Base-by-base conservation (phyloP, 1,140 invertebrate species). In the Psilanteris sp. region DNA sequence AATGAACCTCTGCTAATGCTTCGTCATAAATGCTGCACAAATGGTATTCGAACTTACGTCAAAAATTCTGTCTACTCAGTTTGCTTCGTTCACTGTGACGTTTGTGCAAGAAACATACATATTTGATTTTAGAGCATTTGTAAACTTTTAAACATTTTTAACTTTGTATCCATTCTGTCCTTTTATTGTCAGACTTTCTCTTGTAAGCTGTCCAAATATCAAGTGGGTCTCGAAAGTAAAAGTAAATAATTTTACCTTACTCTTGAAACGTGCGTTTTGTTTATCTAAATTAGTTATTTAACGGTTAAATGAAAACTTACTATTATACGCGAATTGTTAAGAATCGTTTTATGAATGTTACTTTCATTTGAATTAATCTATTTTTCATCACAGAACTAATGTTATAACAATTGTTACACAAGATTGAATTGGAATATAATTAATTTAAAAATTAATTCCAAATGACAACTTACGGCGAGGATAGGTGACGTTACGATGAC, bases 1-100 rank as follows among this genome's bases (percentile, higher is more conserved):
- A 32, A 27, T 18, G 20, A 46, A 3, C 10, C 20, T 1, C 5
- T 7, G 7, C 14, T 9, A 7, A 8, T 10, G n/a, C n/a, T 22
- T n/a, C 4, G 31, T 24, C 8, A 6, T 24, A 41, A 14, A 11
- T 14, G 55, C 43, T 37, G 32, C 27, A 46, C 22, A 59, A 55
- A 46, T 18, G 6, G 8, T 6, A 11, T 14, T 70, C 9, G 13
- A 62, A 79, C 84, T 81, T 52, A 85, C 85, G 29, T 86, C 84
- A 34, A 85, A 85, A 18, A 83, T 79, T 16, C 59, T 77, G 55
- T 85, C 81, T 34, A 20, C 18, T 20, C 18, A 20, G 18, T 20
- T 20, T n/a, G n/a, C n/a, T n/a, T n/a, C n/a, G n/a, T n/a, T n/a
- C n/a, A n/a, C n/a, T n/a, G n/a, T n/a, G n/a, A n/a, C n/a, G n/a